Evolutionary conservation across 2,888 invertebrate genomes (phyloP).

Genomic region (Corythucha ciliata): DNA sequence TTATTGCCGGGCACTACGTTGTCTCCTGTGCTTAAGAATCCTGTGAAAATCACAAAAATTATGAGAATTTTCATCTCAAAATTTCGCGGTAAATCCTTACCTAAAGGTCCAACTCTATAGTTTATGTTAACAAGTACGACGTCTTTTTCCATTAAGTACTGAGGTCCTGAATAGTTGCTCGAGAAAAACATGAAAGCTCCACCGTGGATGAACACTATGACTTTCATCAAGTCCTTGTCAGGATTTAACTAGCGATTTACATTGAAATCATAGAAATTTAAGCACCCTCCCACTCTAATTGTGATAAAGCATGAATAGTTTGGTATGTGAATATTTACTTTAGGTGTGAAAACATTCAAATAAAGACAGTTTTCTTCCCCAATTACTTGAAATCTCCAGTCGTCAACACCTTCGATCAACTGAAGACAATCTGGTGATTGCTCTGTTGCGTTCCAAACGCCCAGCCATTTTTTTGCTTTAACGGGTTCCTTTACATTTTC

Average conservation of each 20-base stretch:
- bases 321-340: too few relatives aligned
- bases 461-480: slow-evolving; percentile 56
- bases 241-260: background rate
- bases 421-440: slow-evolving; percentile 54
- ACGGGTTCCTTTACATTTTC: too few relatives aligned
- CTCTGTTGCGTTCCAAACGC: slow-evolving; percentile 57
- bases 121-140: slow-evolving; percentile 37
- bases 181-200: slow-evolving; percentile 35
- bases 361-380: too few relatives aligned
- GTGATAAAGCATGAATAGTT: too few relatives aligned
- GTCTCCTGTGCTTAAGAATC: slow-evolving; percentile 66
- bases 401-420: slow-evolving; percentile 52
- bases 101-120: slow-evolving; percentile 37
- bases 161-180: slow-evolving; percentile 33
- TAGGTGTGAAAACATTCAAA: slow-evolving; percentile 53
- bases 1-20: slow-evolving; percentile 57
- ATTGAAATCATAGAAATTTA: background rate
- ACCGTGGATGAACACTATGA: slow-evolving; percentile 38
- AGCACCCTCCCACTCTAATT: too few relatives aligned
- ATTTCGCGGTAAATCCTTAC: too few relatives aligned
- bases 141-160: slow-evolving; percentile 35
- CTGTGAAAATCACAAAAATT: slow-evolving; percentile 39
- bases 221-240: slow-evolving; percentile 37
- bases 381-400: too few relatives aligned
- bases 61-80: background rate